phyloP scores from a whole-genome alignment of 2,797 vertebrate genomes.

The Anguilla megastoma region DNA sequence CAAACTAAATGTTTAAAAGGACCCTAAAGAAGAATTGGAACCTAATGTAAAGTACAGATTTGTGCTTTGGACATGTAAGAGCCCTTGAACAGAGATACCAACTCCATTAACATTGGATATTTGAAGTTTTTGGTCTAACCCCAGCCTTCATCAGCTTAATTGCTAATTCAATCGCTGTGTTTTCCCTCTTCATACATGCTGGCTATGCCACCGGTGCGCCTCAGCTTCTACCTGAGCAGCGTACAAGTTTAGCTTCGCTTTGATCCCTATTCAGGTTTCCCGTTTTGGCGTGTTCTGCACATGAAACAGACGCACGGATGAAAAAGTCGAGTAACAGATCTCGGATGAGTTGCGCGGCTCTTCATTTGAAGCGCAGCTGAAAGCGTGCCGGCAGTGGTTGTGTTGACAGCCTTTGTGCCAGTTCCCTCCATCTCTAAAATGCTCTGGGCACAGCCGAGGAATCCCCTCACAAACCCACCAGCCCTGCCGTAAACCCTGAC shows the following conservation, averaged over 20 bases:
- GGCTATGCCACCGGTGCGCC: constrained; percentile 48
- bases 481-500: constrained; percentile 66
- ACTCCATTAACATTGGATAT: neutral
- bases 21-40: too few species aligned
- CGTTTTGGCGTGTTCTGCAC: constrained; percentile 56
- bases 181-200: constrained; percentile 46
- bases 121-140: neutral
- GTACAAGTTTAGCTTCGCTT: constrained; percentile 54
- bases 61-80: neutral
- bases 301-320: constrained; percentile 60
- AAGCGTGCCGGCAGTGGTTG: constrained; percentile 62
- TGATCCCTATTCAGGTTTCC: constrained; percentile 63
- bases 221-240: constrained; percentile 58
- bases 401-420: constrained; percentile 77
- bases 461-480: constrained; percentile 64
- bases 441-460: constrained; percentile 76
- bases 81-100: neutral
- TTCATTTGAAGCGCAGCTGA: constrained; percentile 64
- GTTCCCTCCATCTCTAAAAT: constrained; percentile 72
- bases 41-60: neutral
- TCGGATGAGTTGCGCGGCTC: constrained; percentile 54
- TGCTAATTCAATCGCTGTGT: neutral
- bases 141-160: neutral
- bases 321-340: constrained; percentile 40
- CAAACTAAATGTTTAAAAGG: too few species aligned